Evolutionary conservation across 1,140 invertebrate genomes (phyloP).

Genomic region (Plectrocnemia conspersa): DNA sequence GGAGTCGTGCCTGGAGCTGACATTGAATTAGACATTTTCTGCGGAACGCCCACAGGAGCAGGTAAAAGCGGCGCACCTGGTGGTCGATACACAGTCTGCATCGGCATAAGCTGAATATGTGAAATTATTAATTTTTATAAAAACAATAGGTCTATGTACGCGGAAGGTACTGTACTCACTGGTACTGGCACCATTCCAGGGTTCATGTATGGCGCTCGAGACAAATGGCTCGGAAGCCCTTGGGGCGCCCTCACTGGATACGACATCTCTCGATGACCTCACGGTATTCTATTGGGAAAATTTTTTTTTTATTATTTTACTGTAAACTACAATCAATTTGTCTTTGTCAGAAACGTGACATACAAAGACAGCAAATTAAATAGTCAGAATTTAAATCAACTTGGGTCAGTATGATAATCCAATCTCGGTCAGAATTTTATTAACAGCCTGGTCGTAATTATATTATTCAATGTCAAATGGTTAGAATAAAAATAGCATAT

Average conservation of each 20-base stretch:
- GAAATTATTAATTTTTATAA: no score
- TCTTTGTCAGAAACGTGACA: no score
- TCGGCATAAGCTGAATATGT: slow-evolving; percentile 28
- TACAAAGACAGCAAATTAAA: no score
- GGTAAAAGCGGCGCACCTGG: slow-evolving; percentile 51
- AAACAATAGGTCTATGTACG: background rate
- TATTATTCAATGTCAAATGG: no score
- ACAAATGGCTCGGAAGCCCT: slow-evolving; percentile 22
- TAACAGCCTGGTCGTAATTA: no score
- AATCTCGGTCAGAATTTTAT: no score
- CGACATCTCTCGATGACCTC: slow-evolving; percentile 29
- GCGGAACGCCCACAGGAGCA: slow-evolving; percentile 46
- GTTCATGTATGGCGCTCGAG: slow-evolving; percentile 18
- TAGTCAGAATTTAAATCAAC: no score
- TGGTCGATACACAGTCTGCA: slow-evolving; percentile 17
- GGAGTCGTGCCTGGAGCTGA: slow-evolving; percentile 43
- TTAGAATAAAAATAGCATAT: no score
- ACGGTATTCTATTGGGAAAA: no score
- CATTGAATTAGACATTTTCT: slow-evolving; percentile 41
- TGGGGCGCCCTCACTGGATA: slow-evolving; percentile 26
- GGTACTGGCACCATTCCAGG: slow-evolving; percentile 16
- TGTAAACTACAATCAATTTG: no score
- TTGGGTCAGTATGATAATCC: no score
- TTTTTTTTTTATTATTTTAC: no score
- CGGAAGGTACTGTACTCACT: background rate